phyloP scores from a whole-genome alignment of 2,797 vertebrate genomes.

The Leptatherina wallacei region DNA sequence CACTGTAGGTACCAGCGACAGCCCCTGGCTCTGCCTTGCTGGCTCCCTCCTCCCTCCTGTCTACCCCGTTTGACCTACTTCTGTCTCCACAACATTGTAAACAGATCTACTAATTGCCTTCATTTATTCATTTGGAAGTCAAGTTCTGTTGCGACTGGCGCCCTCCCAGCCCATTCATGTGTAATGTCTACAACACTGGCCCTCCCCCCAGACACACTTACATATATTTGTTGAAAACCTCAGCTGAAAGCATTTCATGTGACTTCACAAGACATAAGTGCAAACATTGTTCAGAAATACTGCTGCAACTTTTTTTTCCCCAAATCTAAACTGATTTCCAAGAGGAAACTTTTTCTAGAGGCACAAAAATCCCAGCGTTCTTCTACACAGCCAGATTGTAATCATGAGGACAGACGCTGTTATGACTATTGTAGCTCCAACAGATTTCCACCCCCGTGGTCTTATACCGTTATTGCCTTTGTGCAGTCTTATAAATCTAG shows the following conservation, averaged over 20 bases:
- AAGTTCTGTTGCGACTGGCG: constrained; percentile 76
- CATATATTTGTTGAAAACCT: constrained; percentile 34
- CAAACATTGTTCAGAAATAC: constrained; percentile 14
- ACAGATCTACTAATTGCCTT: constrained; percentile 84
- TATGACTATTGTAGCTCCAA: constrained; percentile 61
- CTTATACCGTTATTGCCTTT: constrained; percentile 63
- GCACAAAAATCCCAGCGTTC: constrained; percentile 9
- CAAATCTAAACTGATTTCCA: constrained; percentile 20
- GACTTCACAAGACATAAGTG: constrained; percentile 19
- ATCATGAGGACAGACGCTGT: constrained; percentile 57
- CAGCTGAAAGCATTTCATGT: constrained; percentile 42
- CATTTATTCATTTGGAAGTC: constrained; percentile 85
- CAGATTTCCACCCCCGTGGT: constrained; percentile 50
- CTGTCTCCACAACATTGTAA: constrained; percentile 79
- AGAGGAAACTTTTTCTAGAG: constrained; percentile 18
- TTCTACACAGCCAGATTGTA: constrained; percentile 36
- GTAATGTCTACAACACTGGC: constrained; percentile 67
- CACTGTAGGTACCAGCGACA: constrained; percentile 72
- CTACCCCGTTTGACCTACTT: constrained; percentile 80
- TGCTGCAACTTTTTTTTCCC: not conserved
- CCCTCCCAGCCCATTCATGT: constrained; percentile 75
- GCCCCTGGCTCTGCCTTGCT: constrained; percentile 64
- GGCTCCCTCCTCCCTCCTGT: constrained; percentile 63
- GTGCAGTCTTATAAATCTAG: constrained; percentile 58
- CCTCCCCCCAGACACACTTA: constrained; percentile 39